Evolutionary conservation across 1,140 invertebrate species (phyloP).

Genomic region (Drosophila rhopaloa): DNA sequence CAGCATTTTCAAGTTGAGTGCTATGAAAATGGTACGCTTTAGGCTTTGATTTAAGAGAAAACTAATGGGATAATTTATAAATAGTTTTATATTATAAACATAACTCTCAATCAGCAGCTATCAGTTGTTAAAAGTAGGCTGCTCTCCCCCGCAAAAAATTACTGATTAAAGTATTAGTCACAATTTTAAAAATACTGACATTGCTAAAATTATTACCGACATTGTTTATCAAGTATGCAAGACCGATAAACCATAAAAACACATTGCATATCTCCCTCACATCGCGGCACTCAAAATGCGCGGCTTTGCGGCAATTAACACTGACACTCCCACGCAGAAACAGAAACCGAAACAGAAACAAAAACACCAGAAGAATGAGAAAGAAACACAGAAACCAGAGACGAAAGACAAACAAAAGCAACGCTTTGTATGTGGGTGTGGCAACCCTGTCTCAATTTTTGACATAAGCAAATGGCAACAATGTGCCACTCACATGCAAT

Average conservation of each 20-base stretch:
- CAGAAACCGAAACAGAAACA: slow-evolving; percentile 15
- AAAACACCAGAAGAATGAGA: slow-evolving; percentile 37
- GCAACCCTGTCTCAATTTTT: slow-evolving; percentile 55
- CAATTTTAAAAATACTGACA: background rate
- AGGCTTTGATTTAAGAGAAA: no score
- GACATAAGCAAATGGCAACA: slow-evolving; percentile 52
- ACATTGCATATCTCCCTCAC: slow-evolving; percentile 40
- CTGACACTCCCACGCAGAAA: slow-evolving; percentile 74
- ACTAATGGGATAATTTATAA: no score
- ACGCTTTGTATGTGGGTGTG: slow-evolving; percentile 57
- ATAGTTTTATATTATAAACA: no score
- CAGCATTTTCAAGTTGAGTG: background rate
- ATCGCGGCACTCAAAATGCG: slow-evolving; percentile 55
- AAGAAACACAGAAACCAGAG: slow-evolving; percentile 26
- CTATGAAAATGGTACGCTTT: no score
- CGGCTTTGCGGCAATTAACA: slow-evolving; percentile 75
- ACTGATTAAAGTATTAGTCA: background rate
- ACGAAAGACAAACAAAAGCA: slow-evolving; percentile 59
- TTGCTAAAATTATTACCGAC: background rate
- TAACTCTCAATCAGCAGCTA: no score
- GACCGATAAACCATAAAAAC: slow-evolving; percentile 51
- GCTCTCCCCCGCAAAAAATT: background rate
- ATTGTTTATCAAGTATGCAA: slow-evolving; percentile 45
- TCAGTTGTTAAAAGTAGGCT: no score
- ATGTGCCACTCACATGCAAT: slow-evolving; percentile 45